Evolutionary conservation across 1,140 invertebrate genomes (phyloP).

Genomic region (Mya arenaria): DNA sequence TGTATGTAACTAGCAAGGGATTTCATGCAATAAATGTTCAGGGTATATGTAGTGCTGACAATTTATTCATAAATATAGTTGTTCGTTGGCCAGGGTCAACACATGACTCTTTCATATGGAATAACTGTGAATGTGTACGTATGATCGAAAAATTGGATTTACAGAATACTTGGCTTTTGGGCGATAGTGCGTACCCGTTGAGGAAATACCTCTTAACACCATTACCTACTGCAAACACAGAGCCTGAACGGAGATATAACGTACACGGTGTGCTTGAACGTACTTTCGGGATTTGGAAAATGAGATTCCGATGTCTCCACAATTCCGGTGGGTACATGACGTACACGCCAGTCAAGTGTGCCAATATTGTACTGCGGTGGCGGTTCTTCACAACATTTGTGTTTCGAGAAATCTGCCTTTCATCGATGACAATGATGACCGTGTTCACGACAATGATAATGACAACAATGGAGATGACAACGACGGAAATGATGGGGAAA

Average conservation of each 20-base stretch:
- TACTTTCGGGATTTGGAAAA: constrained; percentile 22
- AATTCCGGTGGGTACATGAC: constrained; percentile 15
- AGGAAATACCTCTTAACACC: neutral
- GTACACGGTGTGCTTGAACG: neutral
- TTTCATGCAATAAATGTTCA: constrained; percentile 43
- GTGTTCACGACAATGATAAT: neutral
- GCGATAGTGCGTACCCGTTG: neutral
- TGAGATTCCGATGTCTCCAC: constrained; percentile 17
- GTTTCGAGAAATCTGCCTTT: neutral
- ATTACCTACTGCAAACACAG: neutral
- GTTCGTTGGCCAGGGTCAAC: neutral
- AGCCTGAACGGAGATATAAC: neutral
- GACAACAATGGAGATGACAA: neutral
- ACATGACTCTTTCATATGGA: neutral
- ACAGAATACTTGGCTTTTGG: neutral
- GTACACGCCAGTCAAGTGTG: neutral
- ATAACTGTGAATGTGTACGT: neutral
- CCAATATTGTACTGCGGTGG: neutral
- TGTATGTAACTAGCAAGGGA: constrained; percentile 8
- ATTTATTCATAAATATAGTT: neutral
- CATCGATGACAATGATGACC: neutral
- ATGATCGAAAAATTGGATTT: neutral
- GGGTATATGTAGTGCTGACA: neutral
- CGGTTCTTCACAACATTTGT: neutral
- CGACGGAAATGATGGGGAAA: neutral